Conservation (phyloP, 2,888 invertebrate species). For the Eupsilia transversa region DNA sequence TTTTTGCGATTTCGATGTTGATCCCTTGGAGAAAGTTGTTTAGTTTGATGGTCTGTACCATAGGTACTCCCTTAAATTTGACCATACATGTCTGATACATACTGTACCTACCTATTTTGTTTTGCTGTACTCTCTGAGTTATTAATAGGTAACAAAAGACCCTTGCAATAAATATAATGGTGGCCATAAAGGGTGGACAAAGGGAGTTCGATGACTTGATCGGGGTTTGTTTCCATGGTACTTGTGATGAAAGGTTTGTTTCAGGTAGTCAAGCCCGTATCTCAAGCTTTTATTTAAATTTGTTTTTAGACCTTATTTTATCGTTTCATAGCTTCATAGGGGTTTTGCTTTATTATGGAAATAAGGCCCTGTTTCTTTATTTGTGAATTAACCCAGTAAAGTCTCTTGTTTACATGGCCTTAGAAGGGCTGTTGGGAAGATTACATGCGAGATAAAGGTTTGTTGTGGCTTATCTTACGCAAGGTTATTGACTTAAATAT, state of each 20-base stretch:
- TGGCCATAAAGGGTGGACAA: constrained; percentile 86
- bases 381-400: no score
- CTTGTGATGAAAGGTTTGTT: not conserved
- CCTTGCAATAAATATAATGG: constrained; percentile 79
- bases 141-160: constrained; percentile 67
- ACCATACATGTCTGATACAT: not conserved
- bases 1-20: not conserved
- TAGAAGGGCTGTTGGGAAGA: no score
- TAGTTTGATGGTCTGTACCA: not conserved
- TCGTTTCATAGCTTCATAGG: not conserved
- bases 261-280: not conserved
- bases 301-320: not conserved
- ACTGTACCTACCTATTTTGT: constrained; percentile 13
- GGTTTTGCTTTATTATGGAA: no score
- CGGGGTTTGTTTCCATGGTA: constrained; percentile 73
- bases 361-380: no score
- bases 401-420: no score
- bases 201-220: constrained; percentile 86
- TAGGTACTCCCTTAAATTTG: not conserved
- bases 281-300: not conserved
- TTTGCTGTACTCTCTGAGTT: constrained; percentile 17
- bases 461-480: no score
- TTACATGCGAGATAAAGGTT: no score
- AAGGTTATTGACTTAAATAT: no score
- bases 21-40: not conserved